phyloP scores from a whole-genome alignment of 2,888 invertebrate genomes.

The Nesidiocoris tenuis region DNA sequence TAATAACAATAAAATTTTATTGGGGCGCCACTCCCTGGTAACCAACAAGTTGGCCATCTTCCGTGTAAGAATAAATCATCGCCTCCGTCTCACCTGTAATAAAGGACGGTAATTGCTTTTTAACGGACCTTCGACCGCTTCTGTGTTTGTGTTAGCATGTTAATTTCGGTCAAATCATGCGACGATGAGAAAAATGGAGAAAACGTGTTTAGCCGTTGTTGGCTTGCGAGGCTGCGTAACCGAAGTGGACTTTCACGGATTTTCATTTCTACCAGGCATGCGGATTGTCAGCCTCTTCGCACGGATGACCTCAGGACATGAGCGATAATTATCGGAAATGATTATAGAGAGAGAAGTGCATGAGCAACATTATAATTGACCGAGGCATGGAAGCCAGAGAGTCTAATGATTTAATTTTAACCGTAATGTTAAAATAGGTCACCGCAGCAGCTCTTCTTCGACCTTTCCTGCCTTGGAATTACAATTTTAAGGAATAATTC shows the following conservation, averaged over 20 bases:
- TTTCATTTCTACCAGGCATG: no score
- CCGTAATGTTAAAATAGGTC: no score
- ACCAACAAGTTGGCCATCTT: not conserved
- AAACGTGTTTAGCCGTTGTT: not conserved
- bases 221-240: no score
- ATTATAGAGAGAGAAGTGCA: no score
- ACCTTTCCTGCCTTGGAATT: no score
- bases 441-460: no score
- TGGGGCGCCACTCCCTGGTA: constrained; percentile 21
- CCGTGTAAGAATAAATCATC: constrained; percentile 30
- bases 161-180: not conserved
- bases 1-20: constrained; percentile 44
- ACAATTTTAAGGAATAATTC: no score
- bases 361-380: no score
- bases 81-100: constrained; percentile 29
- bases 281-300: not conserved
- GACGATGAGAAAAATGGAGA: no score
- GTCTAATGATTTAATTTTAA: no score
- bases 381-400: no score
- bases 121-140: constrained; percentile 27
- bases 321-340: not conserved
- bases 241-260: no score
- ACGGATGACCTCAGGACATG: not conserved
- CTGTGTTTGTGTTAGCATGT: not conserved
- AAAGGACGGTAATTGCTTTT: constrained; percentile 37